Conservation (phyloP, 2,113 vertebrate species). For the Trochalopteron elliotii region DNA sequence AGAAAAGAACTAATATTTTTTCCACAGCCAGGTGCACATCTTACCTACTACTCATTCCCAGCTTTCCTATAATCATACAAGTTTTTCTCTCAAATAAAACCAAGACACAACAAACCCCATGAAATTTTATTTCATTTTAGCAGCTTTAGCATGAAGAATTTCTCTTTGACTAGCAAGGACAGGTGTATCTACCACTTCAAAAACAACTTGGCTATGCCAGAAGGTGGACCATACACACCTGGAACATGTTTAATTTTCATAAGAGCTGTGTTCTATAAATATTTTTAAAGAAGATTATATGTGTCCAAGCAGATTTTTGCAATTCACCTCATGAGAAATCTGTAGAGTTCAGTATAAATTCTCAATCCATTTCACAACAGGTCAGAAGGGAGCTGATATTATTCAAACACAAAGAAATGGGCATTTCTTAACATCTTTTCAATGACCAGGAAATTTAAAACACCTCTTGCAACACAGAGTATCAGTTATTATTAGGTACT, state of each 20-base stretch:
- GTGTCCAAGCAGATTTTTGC: slow-evolving; percentile 48
- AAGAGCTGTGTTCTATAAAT: slow-evolving; percentile 58
- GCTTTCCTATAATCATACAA: background rate
- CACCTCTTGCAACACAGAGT: slow-evolving; percentile 15
- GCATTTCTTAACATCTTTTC: slow-evolving; percentile 53
- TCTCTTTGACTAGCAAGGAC: slow-evolving; percentile 11
- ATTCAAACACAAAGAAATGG: slow-evolving; percentile 29
- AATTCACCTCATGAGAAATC: slow-evolving; percentile 41
- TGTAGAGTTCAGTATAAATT: slow-evolving; percentile 54
- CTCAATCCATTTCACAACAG: slow-evolving; percentile 43
- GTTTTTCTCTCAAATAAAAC: background rate
- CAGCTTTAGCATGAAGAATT: slow-evolving; percentile 17
- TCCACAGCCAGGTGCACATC: background rate
- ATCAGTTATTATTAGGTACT: slow-evolving; percentile 59
- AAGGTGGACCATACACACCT: slow-evolving; percentile 52
- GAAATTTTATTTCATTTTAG: slow-evolving; percentile 16
- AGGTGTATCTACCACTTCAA: slow-evolving; percentile 57
- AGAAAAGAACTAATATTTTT: background rate
- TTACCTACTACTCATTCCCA: background rate
- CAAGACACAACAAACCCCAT: background rate
- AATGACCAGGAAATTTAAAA: slow-evolving; percentile 68
- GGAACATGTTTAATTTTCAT: slow-evolving; percentile 71
- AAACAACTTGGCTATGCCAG: background rate
- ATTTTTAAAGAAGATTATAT: slow-evolving; percentile 55
- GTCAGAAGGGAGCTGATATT: slow-evolving; percentile 52